Evolutionary conservation across 2,797 vertebrate species (phyloP).

Genomic region (Sebastolobus alascanus): DNA sequence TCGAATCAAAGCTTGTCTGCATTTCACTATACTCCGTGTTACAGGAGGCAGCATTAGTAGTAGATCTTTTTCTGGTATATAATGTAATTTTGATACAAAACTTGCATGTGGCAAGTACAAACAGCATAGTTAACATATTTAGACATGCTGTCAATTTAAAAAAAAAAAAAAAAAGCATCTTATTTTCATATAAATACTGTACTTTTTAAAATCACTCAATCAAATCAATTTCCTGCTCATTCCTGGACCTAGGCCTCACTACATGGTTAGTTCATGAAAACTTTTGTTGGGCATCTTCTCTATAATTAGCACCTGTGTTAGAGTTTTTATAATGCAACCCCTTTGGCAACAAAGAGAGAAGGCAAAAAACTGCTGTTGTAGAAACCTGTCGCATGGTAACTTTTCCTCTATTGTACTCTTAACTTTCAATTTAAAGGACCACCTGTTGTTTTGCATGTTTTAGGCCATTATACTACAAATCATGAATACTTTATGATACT

Average conservation of each 20-base stretch:
- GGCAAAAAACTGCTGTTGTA: constrained; percentile 38
- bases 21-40: constrained; percentile 29
- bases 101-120: neutral
- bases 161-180: neutral
- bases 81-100: constrained; percentile 17
- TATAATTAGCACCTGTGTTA: neutral
- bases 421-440: constrained; percentile 9
- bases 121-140: neutral
- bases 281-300: neutral
- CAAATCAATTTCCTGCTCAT: neutral
- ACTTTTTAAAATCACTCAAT: neutral
- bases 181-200: neutral
- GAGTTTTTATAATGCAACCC: neutral
- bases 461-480: constrained; percentile 29
- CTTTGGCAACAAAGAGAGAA: constrained; percentile 19
- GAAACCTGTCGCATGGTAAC: constrained; percentile 46
- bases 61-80: neutral
- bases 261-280: neutral
- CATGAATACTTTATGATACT: constrained; percentile 14
- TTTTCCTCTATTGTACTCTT: constrained; percentile 13
- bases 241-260: neutral
- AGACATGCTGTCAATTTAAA: neutral
- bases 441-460: constrained; percentile 31
- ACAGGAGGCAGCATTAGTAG: constrained; percentile 6
- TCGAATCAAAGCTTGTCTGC: constrained; percentile 55